These are phyloP conservation scores for Mya arenaria DNA, from an alignment of 1,140 invertebrate genomes.

Conservation along the genomic window DNA sequence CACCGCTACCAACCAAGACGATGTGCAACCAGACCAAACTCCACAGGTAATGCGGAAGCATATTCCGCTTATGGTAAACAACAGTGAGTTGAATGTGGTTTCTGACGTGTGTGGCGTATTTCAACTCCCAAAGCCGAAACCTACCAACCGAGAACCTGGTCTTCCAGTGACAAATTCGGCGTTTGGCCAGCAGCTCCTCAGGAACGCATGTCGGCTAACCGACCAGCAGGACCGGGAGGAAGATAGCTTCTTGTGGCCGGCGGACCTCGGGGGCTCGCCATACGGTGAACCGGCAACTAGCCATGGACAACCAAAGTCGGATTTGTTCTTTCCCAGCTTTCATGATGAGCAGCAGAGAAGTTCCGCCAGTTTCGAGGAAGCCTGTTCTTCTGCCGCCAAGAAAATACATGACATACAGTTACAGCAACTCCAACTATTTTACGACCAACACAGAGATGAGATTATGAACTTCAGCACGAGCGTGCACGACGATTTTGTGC, in stretches of 20 bases:
- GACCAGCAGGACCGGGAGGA: neutral
- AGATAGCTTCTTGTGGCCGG: conserved; percentile 6
- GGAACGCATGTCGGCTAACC: neutral
- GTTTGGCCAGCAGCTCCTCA: conserved; percentile 9
- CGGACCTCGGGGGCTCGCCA: conserved; percentile 6
- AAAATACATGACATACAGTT: conserved; percentile 18
- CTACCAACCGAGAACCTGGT: no score
- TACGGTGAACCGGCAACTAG: neutral
- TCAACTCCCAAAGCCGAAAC: no score
- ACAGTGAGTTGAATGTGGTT: no score
- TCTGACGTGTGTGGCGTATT: no score
- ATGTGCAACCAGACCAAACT: no score
- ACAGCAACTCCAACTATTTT: conserved; percentile 6
- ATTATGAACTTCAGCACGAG: neutral
- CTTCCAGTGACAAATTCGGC: no score
- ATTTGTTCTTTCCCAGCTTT: conserved; percentile 43
- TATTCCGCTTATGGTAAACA: no score
- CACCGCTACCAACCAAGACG: no score
- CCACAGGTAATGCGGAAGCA: no score
- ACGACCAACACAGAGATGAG: neutral
- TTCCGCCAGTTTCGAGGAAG: neutral
- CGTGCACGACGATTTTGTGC: conserved; percentile 15
- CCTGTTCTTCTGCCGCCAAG: neutral
- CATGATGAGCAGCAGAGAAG: conserved; percentile 19
- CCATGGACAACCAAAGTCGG: neutral